Conservation (phyloP, 1,140 invertebrate species). For the Diachasmimorpha longicaudata region DNA sequence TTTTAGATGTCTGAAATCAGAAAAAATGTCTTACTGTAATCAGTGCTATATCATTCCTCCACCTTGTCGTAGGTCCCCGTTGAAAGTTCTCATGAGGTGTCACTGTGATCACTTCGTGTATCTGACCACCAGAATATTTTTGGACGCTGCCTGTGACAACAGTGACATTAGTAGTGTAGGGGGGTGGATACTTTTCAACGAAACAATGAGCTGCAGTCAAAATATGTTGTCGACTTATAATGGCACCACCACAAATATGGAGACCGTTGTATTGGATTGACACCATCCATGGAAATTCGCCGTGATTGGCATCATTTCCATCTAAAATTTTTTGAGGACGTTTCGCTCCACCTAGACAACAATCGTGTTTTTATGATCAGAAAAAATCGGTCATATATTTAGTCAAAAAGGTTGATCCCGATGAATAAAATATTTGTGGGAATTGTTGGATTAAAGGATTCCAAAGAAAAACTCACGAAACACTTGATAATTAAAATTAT, state of each 20-base stretch:
- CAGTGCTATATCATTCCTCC: conserved; percentile 18
- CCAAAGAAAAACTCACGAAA: too few species aligned
- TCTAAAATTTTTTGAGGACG: too few species aligned
- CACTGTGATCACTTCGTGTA: neutral
- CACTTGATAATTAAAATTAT: too few species aligned
- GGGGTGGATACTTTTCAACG: conserved; percentile 1
- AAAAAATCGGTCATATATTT: too few species aligned
- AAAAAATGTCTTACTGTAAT: neutral
- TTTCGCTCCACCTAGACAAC: too few species aligned
- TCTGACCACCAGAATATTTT: neutral
- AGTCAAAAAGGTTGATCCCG: too few species aligned
- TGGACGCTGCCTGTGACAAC: conserved; percentile 12
- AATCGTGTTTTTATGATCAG: too few species aligned
- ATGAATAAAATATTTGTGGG: too few species aligned
- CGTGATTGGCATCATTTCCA: neutral
- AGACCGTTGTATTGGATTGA: neutral
- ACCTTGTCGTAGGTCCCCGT: neutral
- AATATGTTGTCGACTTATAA: neutral
- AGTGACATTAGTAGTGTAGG: conserved; percentile 10
- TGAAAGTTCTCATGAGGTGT: neutral
- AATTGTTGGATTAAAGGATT: too few species aligned
- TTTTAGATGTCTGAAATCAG: too few species aligned
- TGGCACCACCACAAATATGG: neutral
- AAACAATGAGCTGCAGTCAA: conserved; percentile 31
- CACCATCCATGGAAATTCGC: neutral